These are phyloP conservation scores for Helicoverpa zea DNA, from an alignment of 1,140 invertebrate species.

Conservation along the genomic window DNA sequence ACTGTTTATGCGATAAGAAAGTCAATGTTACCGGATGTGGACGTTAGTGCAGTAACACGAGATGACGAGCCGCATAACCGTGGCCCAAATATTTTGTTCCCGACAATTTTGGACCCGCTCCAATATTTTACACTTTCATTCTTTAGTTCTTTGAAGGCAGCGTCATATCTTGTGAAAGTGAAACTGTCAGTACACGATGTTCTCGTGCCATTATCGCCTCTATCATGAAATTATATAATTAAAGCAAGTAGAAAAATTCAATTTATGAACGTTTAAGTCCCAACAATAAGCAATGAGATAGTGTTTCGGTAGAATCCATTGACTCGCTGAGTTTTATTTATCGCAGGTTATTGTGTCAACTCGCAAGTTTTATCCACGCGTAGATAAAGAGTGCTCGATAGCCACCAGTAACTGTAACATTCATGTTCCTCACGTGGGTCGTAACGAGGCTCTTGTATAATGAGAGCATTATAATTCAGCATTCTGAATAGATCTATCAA, in stretches of 20 bases:
- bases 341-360: constrained; percentile 83
- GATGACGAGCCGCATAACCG: constrained; percentile 75
- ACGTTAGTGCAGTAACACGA: constrained; percentile 74
- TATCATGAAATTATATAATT: constrained; percentile 55
- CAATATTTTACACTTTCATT: constrained; percentile 77
- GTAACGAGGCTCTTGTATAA: constrained; percentile 18
- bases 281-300: constrained; percentile 62
- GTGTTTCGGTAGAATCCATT: constrained; percentile 66
- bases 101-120: constrained; percentile 74
- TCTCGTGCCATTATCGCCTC: constrained; percentile 22
- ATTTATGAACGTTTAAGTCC: constrained; percentile 55
- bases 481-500: constrained; percentile 29
- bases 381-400: constrained; percentile 67
- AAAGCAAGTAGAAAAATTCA: constrained; percentile 48
- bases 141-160: constrained; percentile 56
- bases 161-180: constrained; percentile 31
- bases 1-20: constrained; percentile 78
- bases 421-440: constrained; percentile 42
- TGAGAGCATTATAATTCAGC: constrained; percentile 1
- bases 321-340: constrained; percentile 68
- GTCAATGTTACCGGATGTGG: constrained; percentile 83
- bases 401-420: constrained; percentile 43
- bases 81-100: constrained; percentile 80
- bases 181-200: constrained; percentile 8
- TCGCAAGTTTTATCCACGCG: constrained; percentile 62